A percentile compares a stretch with the other conserved stretches of the same genome.
These are phyloP conservation scores for Dolomedes plantarius DNA, from an alignment of 2,888 invertebrate species.

Conservation along the genomic window DNA sequence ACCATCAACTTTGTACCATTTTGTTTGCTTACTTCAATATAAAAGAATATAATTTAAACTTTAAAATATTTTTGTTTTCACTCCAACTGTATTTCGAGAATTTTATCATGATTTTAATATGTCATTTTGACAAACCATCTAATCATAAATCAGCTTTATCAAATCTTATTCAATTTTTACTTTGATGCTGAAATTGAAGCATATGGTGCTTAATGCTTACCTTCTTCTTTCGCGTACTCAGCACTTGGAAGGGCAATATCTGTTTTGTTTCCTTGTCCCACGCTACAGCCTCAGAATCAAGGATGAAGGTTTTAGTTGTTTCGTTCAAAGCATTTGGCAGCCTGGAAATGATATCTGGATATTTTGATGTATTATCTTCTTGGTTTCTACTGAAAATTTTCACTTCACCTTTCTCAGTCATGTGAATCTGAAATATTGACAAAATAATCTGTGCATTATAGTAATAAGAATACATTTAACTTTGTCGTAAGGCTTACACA, in stretches of 20 bases:
- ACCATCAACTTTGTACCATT: too few species aligned
- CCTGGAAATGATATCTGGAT: slow-evolving; percentile 92
- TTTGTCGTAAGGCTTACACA: too few species aligned
- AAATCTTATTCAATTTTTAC: too few species aligned
- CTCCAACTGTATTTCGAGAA: too few species aligned
- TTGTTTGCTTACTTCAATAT: too few species aligned
- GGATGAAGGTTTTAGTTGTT: slow-evolving; percentile 86
- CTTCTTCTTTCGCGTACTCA: slow-evolving; percentile 96
- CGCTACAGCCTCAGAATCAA: slow-evolving; percentile 98
- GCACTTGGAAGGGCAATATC: slow-evolving; percentile 96
- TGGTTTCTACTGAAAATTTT: slow-evolving; percentile 96
- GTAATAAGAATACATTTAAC: not conserved
- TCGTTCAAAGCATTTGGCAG: slow-evolving; percentile 77
- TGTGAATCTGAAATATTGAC: slow-evolving; percentile 82
- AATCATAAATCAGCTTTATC: too few species aligned
- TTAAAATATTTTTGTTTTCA: too few species aligned
- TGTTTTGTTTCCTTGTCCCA: slow-evolving; percentile 91
- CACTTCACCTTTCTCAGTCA: slow-evolving; percentile 82
- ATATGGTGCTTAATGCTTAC: slow-evolving; percentile 79
- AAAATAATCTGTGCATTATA: too few species aligned
- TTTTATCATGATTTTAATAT: too few species aligned
- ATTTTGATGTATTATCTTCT: slow-evolving; percentile 94
- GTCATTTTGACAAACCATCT: too few species aligned
- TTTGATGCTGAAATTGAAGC: too few species aligned
- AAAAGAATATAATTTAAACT: too few species aligned